phyloP scores from a whole-genome alignment of 2,888 invertebrate species.

The Pegoplata infirma region DNA sequence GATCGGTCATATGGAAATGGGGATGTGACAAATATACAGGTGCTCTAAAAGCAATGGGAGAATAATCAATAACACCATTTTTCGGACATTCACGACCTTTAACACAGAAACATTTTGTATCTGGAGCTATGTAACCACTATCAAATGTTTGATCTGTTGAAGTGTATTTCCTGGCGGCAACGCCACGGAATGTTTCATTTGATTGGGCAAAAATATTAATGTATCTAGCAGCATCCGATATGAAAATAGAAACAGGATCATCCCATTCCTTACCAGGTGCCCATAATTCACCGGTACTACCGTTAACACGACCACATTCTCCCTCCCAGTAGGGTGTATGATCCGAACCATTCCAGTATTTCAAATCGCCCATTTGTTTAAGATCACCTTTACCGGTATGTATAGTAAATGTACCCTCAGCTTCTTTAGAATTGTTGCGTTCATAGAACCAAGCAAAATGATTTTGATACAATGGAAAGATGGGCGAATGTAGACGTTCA shows the following conservation, averaged over 20 bases:
- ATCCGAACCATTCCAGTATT: conserved; percentile 83
- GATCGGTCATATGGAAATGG: conserved; percentile 88
- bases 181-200: conserved; percentile 66
- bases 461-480: conserved; percentile 81
- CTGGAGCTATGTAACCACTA: conserved; percentile 81
- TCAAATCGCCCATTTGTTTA: conserved; percentile 82
- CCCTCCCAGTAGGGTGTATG: conserved; percentile 80
- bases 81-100: conserved; percentile 75
- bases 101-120: conserved; percentile 84
- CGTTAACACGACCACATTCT: conserved; percentile 84
- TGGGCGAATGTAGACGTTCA: conserved; percentile 78
- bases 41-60: conserved; percentile 85
- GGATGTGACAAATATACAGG: conserved; percentile 89
- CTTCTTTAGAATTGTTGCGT: conserved; percentile 85
- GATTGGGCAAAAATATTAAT: conserved; percentile 74
- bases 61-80: conserved; percentile 84
- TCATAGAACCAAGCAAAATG: conserved; percentile 90
- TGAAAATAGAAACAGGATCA: conserved; percentile 83
- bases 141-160: conserved; percentile 84
- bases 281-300: conserved; percentile 89
- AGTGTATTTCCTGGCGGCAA: conserved; percentile 74
- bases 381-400: conserved; percentile 84
- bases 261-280: conserved; percentile 80
- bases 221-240: conserved; percentile 87
- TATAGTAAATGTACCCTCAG: conserved; percentile 88